Percentiles rank a stretch among this genome's conserved stretches.
Conservation (phyloP, 64 coral and sea anemone species). For the Exaiptasia diaphana region DNA sequence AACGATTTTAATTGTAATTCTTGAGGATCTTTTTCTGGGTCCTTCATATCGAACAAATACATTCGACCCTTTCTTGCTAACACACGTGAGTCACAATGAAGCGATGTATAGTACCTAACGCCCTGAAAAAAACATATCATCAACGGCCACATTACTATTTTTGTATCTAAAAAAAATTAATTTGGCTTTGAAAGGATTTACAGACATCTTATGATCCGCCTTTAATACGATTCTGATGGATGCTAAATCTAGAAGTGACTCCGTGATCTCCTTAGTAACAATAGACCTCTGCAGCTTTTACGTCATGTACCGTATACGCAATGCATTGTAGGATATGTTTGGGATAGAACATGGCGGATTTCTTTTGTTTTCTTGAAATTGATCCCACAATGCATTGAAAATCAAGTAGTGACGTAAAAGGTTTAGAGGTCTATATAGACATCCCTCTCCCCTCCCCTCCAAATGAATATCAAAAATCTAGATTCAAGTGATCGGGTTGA, state of each 20-base stretch:
- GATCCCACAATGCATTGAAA: not conserved
- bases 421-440: too few relatives aligned
- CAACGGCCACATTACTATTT: not conserved
- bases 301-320: not conserved
- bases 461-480: not conserved
- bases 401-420: too few relatives aligned
- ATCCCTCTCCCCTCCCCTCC: not conserved
- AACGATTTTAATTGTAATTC: conserved; percentile 45
- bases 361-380: not conserved
- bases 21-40: conserved; percentile 13
- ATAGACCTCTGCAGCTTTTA: not conserved
- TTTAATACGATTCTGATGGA: not conserved
- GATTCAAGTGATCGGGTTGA: not conserved
- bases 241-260: too few relatives aligned
- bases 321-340: not conserved
- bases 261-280: too few relatives aligned
- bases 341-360: not conserved
- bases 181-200: not conserved
- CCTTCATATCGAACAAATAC: conserved; percentile 48
- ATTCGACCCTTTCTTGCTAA: conserved; percentile 43
- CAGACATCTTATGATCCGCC: not conserved
- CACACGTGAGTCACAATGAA: conserved; percentile 28
- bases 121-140: conserved; percentile 13
- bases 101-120: not conserved
- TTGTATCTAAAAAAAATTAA: not conserved